Base-by-base conservation (phyloP, 2,797 vertebrate genomes). In the Oryzias sinensis region DNA sequence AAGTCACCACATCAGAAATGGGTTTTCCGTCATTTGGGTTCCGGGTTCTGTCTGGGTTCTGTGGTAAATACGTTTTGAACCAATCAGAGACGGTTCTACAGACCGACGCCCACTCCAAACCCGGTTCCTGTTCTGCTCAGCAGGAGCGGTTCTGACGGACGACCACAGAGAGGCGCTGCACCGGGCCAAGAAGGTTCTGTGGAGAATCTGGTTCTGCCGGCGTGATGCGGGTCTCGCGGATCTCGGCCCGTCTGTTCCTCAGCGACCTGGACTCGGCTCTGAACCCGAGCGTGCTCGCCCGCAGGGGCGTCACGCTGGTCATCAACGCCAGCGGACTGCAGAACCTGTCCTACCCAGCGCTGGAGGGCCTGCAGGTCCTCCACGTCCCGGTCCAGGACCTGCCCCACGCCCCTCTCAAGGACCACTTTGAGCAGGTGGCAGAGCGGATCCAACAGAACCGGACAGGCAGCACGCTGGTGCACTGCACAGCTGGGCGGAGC, bases 401-500 rank as follows among this genome's bases (percentile, higher is more conserved):
- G 0, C 91, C 91, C 0, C 87, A 90, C 0, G 86, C 87, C 5
- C 81, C 74, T 1, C 74, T 90, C 9, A 41, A 53, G 1, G 62
- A 42, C 5, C 82, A 88, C 79, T 91, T 92, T 2, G 79, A 89
- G 27, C 25, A 4, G 0, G 88, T 93, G 41, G 65, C 81, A 0
- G 75, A 89, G 5, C 44, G 44, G 48, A 90, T 91, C 69, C 42
- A 81, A n/a, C 68, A 73, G 53, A 91, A 90, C 76, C 70, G 6
- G 0, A 57, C 67, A 0, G 89, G 90, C 1, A 47, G 46, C 4
- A 89, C 88, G 0, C 80, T 91, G 75, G 89, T 92, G 25, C 90
- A 90, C 79, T 91, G 91, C 44, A 74, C 16, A 0, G 88, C 90
- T 0, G 91, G 91, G 24, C 55, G 90, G 68, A 91, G 89, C 63